Evolutionary conservation across 1,140 invertebrate genomes (phyloP).

Genomic region (Globodera rostochiensis): DNA sequence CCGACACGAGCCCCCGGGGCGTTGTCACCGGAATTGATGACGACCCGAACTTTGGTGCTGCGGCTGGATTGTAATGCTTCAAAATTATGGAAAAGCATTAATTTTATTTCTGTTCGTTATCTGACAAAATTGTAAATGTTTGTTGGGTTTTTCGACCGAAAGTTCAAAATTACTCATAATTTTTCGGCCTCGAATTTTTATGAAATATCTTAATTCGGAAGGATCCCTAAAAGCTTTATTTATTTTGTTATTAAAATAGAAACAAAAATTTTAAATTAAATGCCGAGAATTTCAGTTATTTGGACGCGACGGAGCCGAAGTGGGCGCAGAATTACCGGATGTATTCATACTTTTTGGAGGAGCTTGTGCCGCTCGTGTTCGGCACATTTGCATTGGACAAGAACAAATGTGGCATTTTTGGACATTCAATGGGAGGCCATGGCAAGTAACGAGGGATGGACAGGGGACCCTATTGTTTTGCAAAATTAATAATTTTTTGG

Average conservation of each 20-base stretch:
- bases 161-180: too few species aligned
- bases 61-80: constrained; percentile 25
- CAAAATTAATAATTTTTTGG: too few species aligned
- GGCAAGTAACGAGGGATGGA: constrained; percentile 31
- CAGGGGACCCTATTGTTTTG: too few species aligned
- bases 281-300: constrained; percentile 84
- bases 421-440: constrained; percentile 66
- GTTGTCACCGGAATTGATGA: constrained; percentile 7
- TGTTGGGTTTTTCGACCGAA: too few species aligned
- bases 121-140: too few species aligned
- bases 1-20: constrained; percentile 88
- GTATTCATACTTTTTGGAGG: constrained; percentile 92
- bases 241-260: not conserved
- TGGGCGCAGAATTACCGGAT: constrained; percentile 93
- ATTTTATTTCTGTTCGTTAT: too few species aligned
- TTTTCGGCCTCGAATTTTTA: too few species aligned
- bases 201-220: too few species aligned
- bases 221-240: too few species aligned
- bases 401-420: constrained; percentile 66
- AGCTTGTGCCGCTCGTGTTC: constrained; percentile 79
- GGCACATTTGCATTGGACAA: constrained; percentile 74
- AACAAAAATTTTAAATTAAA: not conserved
- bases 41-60: constrained; percentile 23
- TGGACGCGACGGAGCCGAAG: constrained; percentile 85
- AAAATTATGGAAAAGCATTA: too few species aligned